Base-by-base conservation (phyloP, 2,113 vertebrate genomes). In the Triplophysa rosa region DNA sequence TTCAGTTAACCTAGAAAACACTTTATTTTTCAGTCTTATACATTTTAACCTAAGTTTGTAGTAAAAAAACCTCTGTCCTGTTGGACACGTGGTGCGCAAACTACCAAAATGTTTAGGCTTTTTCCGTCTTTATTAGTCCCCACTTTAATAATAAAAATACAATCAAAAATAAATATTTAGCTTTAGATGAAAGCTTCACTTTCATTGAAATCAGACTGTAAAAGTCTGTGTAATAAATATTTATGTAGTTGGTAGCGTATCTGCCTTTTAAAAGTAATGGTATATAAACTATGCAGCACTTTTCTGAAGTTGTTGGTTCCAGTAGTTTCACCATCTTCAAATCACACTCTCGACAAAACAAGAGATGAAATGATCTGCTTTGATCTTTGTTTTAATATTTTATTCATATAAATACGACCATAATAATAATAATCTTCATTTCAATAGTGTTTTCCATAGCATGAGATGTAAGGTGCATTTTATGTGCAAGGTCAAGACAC, bases 301-400 rank as follows among this genome's bases (percentile, higher is more conserved):
- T 89, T 37, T 84, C 88, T 87, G 86, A 94, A 94, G 63, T 90
- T 88, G 0, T 87, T 84, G 23, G 86, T 58, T 0, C 72, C 84
- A 16, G 94, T 74, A 0, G 86, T 56, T 71, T 33, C 26, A 56
- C 16, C 23, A 23, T 19, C 21, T 21, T 24, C 21, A 1, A 58
- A 14, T 73, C 29, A 6, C 19, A 23, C 52, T 59, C 52, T 40
- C 6, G 7, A 7, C 33, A 37, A 33, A 37, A 37, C 40, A 6
- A 56, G 33, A 6, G n/a, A 72, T 72, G 13, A 42, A 40, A 59
- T 29, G 29, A 58, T 11, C 26, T 58, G 12, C 52, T 58, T 72
- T 72, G 69, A 72, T 59, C 69, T 40, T 54, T 4, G 54, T 29
- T 73, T 8, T 59, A 14, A 58, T 37, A 16, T 59, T 72, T 72